Conservation (phyloP, 2,113 vertebrate species). For the Rhea pennata region DNA sequence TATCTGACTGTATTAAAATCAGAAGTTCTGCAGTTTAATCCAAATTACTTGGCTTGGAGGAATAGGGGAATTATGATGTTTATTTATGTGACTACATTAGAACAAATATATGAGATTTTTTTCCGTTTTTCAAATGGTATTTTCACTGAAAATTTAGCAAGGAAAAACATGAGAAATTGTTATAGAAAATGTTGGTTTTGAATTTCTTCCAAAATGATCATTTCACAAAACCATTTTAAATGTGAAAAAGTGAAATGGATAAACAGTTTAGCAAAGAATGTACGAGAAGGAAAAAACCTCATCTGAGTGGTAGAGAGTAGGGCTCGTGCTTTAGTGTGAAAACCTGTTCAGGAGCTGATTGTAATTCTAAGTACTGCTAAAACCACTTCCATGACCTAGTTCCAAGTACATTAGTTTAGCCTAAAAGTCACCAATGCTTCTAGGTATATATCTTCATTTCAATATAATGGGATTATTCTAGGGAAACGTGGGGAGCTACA, state of each 20-base stretch:
- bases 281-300: not conserved
- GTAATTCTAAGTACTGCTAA: conserved; percentile 2
- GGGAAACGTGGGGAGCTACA: not conserved
- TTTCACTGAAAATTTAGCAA: not conserved
- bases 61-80: not conserved
- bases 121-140: not conserved
- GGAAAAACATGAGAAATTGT: not conserved
- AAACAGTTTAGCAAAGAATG: not conserved
- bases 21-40: not conserved
- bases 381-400: not conserved
- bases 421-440: conserved; percentile 12
- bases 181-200: not conserved
- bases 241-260: not conserved
- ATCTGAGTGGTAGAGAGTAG: not conserved
- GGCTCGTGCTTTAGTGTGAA: not conserved
- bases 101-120: not conserved
- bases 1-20: not conserved
- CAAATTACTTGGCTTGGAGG: not conserved
- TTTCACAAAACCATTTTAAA: not conserved
- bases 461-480: conserved; percentile 26
- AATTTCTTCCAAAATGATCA: not conserved
- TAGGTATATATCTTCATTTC: conserved; percentile 23
- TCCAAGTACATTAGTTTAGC: conserved; percentile 8
- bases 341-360: not conserved
- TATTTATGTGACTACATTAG: not conserved